Base-by-base conservation (phyloP, 2,113 vertebrate species). In the Tragelaphus imberbis region DNA sequence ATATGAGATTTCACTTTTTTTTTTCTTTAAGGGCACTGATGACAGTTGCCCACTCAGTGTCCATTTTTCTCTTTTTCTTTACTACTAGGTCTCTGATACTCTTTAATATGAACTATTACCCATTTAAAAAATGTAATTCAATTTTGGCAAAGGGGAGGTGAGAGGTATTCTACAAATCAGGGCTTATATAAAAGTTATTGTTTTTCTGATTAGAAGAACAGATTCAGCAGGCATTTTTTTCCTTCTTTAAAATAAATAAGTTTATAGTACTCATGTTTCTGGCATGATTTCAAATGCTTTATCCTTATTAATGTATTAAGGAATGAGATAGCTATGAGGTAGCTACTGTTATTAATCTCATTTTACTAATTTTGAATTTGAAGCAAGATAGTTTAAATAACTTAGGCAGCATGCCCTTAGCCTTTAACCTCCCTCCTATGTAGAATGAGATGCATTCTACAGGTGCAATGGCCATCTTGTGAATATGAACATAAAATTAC, bases 201-300 rank as follows among this genome's bases (percentile, higher is more conserved):
- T 77, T 77, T n/a, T 85, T 61, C 40, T 92, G 4, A 77, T 65
- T 27, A 77, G 53, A 82, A 75, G 55, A 71, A 71, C 6, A 63
- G 23, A 75, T 75, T 92, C 49, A 44, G 16, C 28, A 56, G 49
- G 12, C 28, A 33, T 33, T 36, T 84, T 36, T 77, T 40, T 77
- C 14, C 16, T 44, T 61, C 21, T 53, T 71, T 61, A 59, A 93
- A 92, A n/a, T 58, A 91, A 90, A 94, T 2, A 36, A 4, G 44
- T 58, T 86, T 90, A 9, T 84, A 91, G 84, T 12, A 49, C 40
- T 80, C 28, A 40, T 88, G 40, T 84, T 56, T 4, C 28, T 14
- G 49, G 30, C 61, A 58, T 59, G 51, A 68, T 84, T 93, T 36
- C 63, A 65, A 58, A 47, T 36, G 21, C 25, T 97, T 92, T 82